Base-by-base conservation (phyloP, 2,888 invertebrate species). In the Osmoderma eremita region DNA sequence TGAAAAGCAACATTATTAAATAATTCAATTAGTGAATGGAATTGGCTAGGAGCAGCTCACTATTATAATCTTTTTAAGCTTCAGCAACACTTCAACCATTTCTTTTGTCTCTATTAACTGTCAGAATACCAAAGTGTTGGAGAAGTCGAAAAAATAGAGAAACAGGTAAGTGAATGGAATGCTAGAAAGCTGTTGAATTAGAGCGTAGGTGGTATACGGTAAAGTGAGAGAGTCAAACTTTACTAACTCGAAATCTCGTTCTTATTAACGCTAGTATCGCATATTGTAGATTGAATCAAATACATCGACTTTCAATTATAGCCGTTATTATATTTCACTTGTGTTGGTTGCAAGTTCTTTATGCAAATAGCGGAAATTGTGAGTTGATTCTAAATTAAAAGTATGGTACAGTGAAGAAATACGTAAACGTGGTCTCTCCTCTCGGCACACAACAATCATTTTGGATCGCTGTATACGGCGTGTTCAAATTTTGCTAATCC, bases 101-200 rank as follows among this genome's bases (percentile, higher is more conserved):
- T 38, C 18, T 53, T 53, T 53, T 53, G 30, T 38, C 38, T 38
- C 38, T 5, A 12, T 18, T n/a, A 18, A 18, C 38, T 38, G 10
- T 18, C 4, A 12, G 36, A 12, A 53, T 38, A 18, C 38, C 39
- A 53, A 38, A 38, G 17, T 36, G 24, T 51, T 38, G 38, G 12
- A n/a, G 53, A 15, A 8, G 17, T 6, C 36, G 18, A 38, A 53
- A 53, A 53, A 53, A 18, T n/a, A n/a, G n/a, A n/a, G n/a, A n/a
- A n/a, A n/a, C n/a, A n/a, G n/a, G 66, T 74, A 70, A 73, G 74
- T 71, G 73, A 74, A 74, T 75, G 76, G 77, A 75, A 77, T 75
- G 75, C 75, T 76, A 78, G 77, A 78, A 77, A 76, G 77, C 75
- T 74, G 76, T 76, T 76, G 71, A 64, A 72, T 73, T 72, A 72